Evolutionary conservation across 2,888 invertebrate species (phyloP), one percentile per base, ranked within the genome.

Genomic region (Watsonalla cultraria): DNA sequence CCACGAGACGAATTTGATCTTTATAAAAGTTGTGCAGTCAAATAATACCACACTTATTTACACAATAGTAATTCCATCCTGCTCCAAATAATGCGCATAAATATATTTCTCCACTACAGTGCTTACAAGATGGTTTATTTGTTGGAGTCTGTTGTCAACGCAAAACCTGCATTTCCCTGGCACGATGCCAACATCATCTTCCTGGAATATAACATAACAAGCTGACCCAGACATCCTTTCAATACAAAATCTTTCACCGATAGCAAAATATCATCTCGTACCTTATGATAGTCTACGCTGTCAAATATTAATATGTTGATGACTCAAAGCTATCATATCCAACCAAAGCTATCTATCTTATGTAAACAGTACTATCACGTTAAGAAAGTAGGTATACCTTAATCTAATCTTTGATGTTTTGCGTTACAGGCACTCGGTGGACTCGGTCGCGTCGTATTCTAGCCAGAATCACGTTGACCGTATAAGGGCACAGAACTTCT

Each of bases 391-490:
- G 68, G 64, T 71, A 68, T 68, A 80, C 70, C 74, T 68, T 82
- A 82, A 86, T 84, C 84, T 86, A 82, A 86, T 85, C 84, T 79
- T 54, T 58, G 59, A 60, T 78, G 68, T 85, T 84, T 80, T 83
- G 57, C 64, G 67, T 91, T 91, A 65, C 90, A 91, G 91, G 76
- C 91, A 91, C 86, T 91, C 91, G 81, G 91, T 91, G 85, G 91
- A 91, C 88, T 91, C 91, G 89, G 91, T 90, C 86, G 89, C 91
- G 87, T 91, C 91, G 89, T 90, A 90, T 88, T 91, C 91, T 89
- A 91, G 91, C 77, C 91, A 91, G 89, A 90, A 90, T 88, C 91
- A 91, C 91, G 91, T 91, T 80, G 91, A 91, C 90, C 90, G 90
- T 77, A 91, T 90, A 82, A 87, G 91, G 80, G 88, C 90, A 79